Base-by-base conservation (phyloP, 2,113 vertebrate species). In the Pyxicephalus adspersus region DNA sequence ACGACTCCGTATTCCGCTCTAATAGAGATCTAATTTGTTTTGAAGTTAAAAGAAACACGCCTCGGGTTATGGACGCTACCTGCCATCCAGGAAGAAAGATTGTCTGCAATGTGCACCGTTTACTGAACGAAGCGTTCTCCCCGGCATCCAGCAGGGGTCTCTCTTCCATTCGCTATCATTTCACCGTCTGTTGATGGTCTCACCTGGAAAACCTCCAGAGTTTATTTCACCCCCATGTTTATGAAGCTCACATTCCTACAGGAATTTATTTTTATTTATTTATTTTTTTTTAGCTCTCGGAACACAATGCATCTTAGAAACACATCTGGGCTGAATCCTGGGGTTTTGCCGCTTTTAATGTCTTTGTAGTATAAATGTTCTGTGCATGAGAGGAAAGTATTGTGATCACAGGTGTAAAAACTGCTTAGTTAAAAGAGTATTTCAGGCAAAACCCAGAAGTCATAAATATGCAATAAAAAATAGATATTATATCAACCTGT, bases 21-120 rank as follows among this genome's bases (percentile, higher is more conserved):
- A 61, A 61, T 61, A 25, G 58, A 61, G 58, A 61, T 61, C n/a
- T 61, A 61, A 61, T 61, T 22, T 61, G 58, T 61, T 61, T 61
- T 15, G 25, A 23, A 15, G 58, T 25, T 25, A 61, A 25, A 61
- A 61, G 58, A 61, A 61, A 61, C 58, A 61, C 25, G 58, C 58
- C 58, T 26, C 22, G 25, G 58, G 58, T 61, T 61, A 61, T 15
- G 58, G 58, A 61, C n/a, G 58, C 58, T 61, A 15, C 58, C 25
- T 61, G 58, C 58, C 58, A 25, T 13, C 4, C 23, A 26, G 58
- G 58, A 61, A 61, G 58, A 61, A 29, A 7, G 63, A 31, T 34
- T 65, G 16, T 34, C 63, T 65, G 28, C 25, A 31, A 65, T 19
- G 28, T 2, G 18, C 16, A 25, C 26, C 19, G 16, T 20, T 65